phyloP scores from a whole-genome alignment of 2,113 vertebrate species.

The Amazona vittata region DNA sequence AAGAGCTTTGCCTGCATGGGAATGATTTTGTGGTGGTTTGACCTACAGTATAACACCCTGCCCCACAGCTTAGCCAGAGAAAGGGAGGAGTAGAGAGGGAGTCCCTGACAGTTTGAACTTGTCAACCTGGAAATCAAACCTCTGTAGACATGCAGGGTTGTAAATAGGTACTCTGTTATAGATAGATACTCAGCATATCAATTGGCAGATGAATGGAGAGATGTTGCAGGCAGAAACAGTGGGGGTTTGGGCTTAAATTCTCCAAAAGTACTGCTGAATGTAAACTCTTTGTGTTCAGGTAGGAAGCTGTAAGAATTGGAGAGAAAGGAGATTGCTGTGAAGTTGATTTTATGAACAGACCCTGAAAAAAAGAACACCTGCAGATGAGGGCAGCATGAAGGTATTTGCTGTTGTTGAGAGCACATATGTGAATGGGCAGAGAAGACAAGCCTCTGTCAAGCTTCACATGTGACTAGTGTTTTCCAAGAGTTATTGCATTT shows the following conservation, averaged over 20 bases:
- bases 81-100: neutral
- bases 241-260: neutral
- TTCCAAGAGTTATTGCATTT: neutral
- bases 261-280: neutral
- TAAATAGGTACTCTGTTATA: neutral
- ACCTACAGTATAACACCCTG: neutral
- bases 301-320: neutral
- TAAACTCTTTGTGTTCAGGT: neutral
- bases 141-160: neutral
- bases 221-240: neutral
- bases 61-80: neutral
- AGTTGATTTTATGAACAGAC: neutral
- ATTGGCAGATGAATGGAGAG: neutral
- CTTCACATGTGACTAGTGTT: neutral
- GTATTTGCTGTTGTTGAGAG: neutral
- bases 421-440: neutral
- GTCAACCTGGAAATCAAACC: neutral
- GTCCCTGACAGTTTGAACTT: neutral
- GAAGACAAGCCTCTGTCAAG: neutral
- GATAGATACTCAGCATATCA: neutral
- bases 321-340: neutral
- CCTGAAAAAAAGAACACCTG: neutral
- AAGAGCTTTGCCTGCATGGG: neutral
- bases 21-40: slow-evolving; percentile 3
- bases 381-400: neutral